Evolutionary conservation across 2,113 vertebrate genomes (phyloP).

Genomic region (Capreolus pygargus): DNA sequence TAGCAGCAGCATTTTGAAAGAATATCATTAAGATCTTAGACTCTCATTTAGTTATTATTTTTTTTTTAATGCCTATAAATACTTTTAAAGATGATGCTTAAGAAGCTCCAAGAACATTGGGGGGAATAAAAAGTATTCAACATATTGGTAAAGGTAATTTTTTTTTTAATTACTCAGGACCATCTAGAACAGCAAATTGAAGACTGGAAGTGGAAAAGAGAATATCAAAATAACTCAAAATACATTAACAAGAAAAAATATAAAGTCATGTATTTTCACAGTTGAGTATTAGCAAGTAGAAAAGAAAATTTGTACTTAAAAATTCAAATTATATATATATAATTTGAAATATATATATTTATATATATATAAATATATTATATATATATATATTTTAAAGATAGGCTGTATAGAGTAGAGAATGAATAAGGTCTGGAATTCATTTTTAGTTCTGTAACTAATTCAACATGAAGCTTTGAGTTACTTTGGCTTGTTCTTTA

Average conservation of each 20-base stretch:
- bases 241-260: not conserved
- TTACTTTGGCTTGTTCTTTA: not conserved
- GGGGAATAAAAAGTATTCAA: not conserved
- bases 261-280: not conserved
- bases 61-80: not conserved
- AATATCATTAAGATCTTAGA: not conserved
- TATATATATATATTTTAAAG: not conserved
- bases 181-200: not conserved
- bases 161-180: not conserved
- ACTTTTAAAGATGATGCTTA: not conserved
- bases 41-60: not conserved
- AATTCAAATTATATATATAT: too few relatives aligned
- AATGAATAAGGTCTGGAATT: not conserved
- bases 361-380: too few relatives aligned
- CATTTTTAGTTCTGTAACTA: not conserved
- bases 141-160: slow-evolving; percentile 26
- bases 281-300: not conserved
- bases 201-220: not conserved
- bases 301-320: not conserved
- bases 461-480: not conserved
- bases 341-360: too few relatives aligned
- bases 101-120: not conserved
- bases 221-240: not conserved
- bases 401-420: not conserved
- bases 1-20: not conserved